Conservation (phyloP, 1,140 invertebrate genomes). For the Lasaia peninsularis region DNA sequence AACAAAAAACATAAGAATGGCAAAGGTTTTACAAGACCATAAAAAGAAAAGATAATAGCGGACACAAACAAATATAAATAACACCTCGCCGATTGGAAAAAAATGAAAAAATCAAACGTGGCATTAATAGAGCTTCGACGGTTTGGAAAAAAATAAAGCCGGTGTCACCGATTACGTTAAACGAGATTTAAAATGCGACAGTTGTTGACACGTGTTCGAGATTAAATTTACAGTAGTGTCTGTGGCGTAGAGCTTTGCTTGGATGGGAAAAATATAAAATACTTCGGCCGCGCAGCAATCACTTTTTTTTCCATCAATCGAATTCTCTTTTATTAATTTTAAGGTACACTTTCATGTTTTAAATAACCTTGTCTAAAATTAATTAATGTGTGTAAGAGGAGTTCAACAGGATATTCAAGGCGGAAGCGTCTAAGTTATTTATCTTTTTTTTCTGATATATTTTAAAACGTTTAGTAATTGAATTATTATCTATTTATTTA, state of each 20-base stretch:
- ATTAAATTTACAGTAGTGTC: slow-evolving; percentile 20
- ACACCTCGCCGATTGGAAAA: neutral
- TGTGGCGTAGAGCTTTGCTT: neutral
- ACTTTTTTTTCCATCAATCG: too few species aligned
- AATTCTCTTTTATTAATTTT: too few species aligned
- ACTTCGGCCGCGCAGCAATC: too few species aligned
- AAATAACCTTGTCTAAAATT: too few species aligned
- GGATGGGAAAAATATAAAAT: too few species aligned
- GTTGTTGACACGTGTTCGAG: slow-evolving; percentile 23
- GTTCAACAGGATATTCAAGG: too few species aligned
- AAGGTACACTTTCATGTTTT: too few species aligned
- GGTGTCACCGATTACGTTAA: slow-evolving; percentile 25
- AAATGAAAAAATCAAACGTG: neutral
- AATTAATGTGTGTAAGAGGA: too few species aligned
- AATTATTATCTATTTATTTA: too few species aligned
- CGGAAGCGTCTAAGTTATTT: too few species aligned
- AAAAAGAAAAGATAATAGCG: neutral
- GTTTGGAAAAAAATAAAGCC: slow-evolving; percentile 1
- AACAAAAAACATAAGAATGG: neutral
- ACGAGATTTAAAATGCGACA: slow-evolving; percentile 25
- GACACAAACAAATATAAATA: neutral
- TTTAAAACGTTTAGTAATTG: too few species aligned
- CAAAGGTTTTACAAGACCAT: neutral
- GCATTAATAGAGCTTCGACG: slow-evolving; percentile 1
- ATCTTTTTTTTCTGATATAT: too few species aligned